Conservation (phyloP, 2,113 vertebrate species). For the Ondatra zibethicus region DNA sequence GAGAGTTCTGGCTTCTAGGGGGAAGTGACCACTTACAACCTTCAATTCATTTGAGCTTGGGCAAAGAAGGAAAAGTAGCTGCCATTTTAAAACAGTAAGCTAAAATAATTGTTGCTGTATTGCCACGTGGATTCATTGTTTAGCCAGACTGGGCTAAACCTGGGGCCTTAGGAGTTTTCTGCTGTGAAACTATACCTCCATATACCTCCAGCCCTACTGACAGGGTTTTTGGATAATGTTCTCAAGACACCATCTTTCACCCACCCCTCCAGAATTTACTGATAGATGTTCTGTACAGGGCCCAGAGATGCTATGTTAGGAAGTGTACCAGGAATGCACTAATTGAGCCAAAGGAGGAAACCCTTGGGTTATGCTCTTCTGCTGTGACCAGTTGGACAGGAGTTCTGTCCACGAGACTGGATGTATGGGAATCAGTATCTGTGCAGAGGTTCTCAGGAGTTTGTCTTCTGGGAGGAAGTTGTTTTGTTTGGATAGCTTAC, state of each 20-base stretch:
- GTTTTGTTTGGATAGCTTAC: background rate
- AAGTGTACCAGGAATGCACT: background rate
- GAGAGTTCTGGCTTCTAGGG: slow-evolving; percentile 68
- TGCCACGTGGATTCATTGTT: background rate
- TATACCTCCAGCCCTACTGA: background rate
- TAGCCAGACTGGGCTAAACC: background rate
- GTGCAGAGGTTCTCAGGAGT: background rate
- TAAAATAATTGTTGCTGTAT: background rate
- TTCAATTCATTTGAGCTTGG: slow-evolving; percentile 63
- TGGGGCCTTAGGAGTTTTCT: background rate
- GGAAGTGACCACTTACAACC: slow-evolving; percentile 73
- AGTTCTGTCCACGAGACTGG: background rate
- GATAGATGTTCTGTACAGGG: background rate
- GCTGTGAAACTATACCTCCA: background rate
- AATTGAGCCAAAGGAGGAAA: background rate
- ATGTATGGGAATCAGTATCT: background rate
- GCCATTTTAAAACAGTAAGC: slow-evolving; percentile 45
- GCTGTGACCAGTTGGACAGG: background rate
- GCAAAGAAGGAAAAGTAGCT: slow-evolving; percentile 49
- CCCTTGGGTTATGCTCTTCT: background rate
- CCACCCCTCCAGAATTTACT: background rate
- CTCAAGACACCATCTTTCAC: background rate
- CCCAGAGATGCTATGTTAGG: background rate
- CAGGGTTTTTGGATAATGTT: slow-evolving; percentile 28
- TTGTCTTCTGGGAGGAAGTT: background rate